Base-by-base conservation (phyloP, 1,140 invertebrate genomes). In the Chelonus insularis region DNA sequence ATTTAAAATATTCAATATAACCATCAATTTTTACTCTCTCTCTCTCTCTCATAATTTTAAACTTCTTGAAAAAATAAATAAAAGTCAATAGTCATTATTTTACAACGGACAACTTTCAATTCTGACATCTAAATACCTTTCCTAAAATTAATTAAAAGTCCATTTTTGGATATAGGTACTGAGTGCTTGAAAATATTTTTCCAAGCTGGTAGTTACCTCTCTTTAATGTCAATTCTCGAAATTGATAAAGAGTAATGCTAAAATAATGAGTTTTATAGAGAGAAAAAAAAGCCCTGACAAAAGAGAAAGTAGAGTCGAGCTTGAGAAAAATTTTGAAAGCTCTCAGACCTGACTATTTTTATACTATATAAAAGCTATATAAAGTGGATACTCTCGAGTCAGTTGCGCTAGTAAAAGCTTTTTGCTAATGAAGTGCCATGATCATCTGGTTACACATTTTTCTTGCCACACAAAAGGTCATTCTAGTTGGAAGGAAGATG, bases 401-500 rank as follows among this genome's bases (percentile, higher is more conserved):
- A n/a, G n/a, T 52, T 7, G 25, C 8, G 6, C 9, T 32, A 32
- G 29, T 11, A 34, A 52, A 52, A 34, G 50, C 50, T 34, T 16
- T 16, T 32, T 16, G 16, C 50, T 52, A 36, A 52, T 52, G 50
- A 52, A 52, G 25, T 52, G 12, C 29, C 32, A 52, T 16, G 12
- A 52, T 52, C 29, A 52, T 34, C 25, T 52, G 9, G 14, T 11
- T 29, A 12, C 12, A 50, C 9, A 23, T 25, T 23, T 50, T 2
- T 50, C 4, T 43, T 18, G 14, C 16, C 1, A 16, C 2, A 16
- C 14, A 16, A 21, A 43, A 43, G 41, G 41, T 43, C 16, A 43
- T 14, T 14, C 41, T 3, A 18, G 16, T 18, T 43, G 14, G 9
- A 7, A 14, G 18, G 16, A 16, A 16, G 41, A 4, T 18, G 8